These are phyloP conservation scores for Cuniculus paca DNA, from an alignment of 2,797 vertebrate species.

Conservation along the genomic window DNA sequence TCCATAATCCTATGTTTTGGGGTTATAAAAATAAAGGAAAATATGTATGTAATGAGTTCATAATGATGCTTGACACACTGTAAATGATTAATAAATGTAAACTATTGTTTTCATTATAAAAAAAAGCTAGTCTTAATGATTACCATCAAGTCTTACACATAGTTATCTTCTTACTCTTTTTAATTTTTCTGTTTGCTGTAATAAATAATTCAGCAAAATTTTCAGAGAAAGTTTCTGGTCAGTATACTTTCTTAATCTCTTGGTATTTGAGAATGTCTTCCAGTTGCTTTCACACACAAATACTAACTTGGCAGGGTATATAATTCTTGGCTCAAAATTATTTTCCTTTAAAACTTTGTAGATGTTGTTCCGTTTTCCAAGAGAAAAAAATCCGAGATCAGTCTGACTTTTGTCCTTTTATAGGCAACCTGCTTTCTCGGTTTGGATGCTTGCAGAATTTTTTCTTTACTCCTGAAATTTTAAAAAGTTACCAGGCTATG, in stretches of 20 bases:
- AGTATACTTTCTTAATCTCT: background rate
- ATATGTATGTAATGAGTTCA: background rate
- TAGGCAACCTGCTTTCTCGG: background rate
- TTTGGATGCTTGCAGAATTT: background rate
- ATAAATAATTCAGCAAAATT: background rate
- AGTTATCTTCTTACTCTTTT: background rate
- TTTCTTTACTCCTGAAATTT: background rate
- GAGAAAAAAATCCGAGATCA: background rate
- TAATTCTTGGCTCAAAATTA: background rate
- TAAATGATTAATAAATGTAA: background rate
- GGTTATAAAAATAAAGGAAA: background rate
- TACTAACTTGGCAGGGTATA: background rate
- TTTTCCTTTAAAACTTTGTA: background rate
- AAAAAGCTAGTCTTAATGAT: too few species aligned
- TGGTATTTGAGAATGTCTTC: background rate
- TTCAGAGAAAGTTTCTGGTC: background rate
- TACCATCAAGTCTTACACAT: background rate
- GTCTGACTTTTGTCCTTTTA: background rate
- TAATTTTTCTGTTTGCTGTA: background rate
- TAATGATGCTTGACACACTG: background rate
- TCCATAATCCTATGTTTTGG: background rate
- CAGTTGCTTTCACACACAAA: background rate
- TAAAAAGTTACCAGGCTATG: background rate
- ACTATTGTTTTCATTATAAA: conserved; percentile 9
- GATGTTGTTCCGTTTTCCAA: background rate